These are phyloP conservation scores for Ooceraea biroi DNA, from an alignment of 1,140 invertebrate genomes.

Conservation along the genomic window DNA sequence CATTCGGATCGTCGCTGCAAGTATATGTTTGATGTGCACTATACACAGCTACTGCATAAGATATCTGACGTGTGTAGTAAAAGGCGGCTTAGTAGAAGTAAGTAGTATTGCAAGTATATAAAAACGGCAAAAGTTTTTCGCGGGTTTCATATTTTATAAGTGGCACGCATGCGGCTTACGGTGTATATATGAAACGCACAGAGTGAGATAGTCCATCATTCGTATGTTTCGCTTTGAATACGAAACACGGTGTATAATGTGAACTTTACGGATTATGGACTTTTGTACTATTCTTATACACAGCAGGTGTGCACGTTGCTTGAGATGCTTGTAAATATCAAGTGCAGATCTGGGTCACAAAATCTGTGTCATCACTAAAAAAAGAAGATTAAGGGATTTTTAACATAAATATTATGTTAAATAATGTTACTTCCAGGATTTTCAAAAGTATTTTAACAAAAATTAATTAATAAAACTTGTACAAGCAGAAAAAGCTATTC, in stretches of 20 bases:
- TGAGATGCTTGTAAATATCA: background rate
- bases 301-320: background rate
- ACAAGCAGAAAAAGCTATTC: background rate
- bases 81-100: background rate
- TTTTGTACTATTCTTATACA: background rate
- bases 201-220: background rate
- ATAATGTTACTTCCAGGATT: background rate
- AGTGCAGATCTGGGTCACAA: background rate
- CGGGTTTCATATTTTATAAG: conserved; percentile 10
- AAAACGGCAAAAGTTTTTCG: conserved; percentile 8
- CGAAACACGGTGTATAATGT: background rate
- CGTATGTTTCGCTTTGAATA: background rate
- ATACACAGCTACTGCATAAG: no score
- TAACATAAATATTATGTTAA: background rate
- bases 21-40: no score
- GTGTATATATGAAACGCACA: background rate
- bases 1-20: no score
- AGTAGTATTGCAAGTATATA: background rate
- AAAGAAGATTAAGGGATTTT: background rate
- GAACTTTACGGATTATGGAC: conserved; percentile 24
- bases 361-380: background rate
- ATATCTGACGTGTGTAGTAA: no score
- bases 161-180: no score
- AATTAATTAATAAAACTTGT: background rate
- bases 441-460: background rate